phyloP scores from a whole-genome alignment of 1,140 invertebrate species.

The Polypedilum vanderplanki region DNA sequence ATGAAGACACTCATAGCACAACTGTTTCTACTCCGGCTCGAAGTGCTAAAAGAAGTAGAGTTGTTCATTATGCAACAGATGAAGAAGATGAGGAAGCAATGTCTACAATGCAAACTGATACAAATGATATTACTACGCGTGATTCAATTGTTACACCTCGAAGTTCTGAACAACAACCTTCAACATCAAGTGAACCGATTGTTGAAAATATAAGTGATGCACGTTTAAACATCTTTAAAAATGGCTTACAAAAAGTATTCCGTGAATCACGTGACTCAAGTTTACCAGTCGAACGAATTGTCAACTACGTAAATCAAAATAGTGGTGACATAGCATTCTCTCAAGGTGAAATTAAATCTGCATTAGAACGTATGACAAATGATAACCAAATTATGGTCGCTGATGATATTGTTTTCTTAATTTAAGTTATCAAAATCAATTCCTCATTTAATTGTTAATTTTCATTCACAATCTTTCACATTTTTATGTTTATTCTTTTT shows the following conservation, averaged over 20 bases:
- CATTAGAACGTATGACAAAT: slow-evolving; percentile 74
- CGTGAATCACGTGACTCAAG: slow-evolving; percentile 60
- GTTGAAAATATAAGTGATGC: slow-evolving; percentile 33
- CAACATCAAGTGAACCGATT: slow-evolving; percentile 31
- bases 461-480: no score
- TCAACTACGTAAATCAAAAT: slow-evolving; percentile 54
- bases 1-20: slow-evolving; percentile 30
- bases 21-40: slow-evolving; percentile 35
- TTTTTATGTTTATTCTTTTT: no score
- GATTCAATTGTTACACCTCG: slow-evolving; percentile 35
- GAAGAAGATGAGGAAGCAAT: slow-evolving; percentile 40
- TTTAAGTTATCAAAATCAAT: slow-evolving; percentile 48
- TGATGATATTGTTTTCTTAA: slow-evolving; percentile 79
- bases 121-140: slow-evolving; percentile 39
- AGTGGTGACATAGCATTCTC: slow-evolving; percentile 55
- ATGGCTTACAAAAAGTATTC: slow-evolving; percentile 57
- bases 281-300: slow-evolving; percentile 53
- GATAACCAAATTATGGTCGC: slow-evolving; percentile 89
- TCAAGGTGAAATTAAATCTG: slow-evolving; percentile 65
- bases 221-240: slow-evolving; percentile 52
- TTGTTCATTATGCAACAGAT: slow-evolving; percentile 44
- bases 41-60: slow-evolving; percentile 42
- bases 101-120: slow-evolving; percentile 38
- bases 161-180: slow-evolving; percentile 24
- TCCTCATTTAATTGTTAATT: no score